phyloP scores from a whole-genome alignment of 2,797 vertebrate genomes.

The Salmo trutta region DNA sequence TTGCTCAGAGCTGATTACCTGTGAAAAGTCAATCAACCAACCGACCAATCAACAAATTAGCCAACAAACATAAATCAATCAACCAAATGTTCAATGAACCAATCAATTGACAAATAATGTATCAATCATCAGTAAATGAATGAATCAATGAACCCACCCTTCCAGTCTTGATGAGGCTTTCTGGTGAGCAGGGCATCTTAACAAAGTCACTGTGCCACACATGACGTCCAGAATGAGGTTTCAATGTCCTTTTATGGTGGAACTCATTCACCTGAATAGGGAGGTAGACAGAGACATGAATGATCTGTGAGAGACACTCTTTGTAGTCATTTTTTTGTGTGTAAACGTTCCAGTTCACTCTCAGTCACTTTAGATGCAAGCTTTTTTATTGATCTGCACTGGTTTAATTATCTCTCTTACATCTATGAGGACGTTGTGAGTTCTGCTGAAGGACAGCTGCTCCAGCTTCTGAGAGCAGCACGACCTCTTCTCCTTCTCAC shows the following conservation, averaged over 20 bases:
- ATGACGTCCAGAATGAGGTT: background rate
- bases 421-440: conserved; percentile 62
- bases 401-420: conserved; percentile 51
- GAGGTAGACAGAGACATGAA: conserved; percentile 18
- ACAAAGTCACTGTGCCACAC: conserved; percentile 53
- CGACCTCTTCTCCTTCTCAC: rapidly evolving
- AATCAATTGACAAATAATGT: background rate
- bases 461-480: conserved; percentile 25
- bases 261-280: conserved; percentile 38
- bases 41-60: background rate
- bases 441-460: rapidly evolving
- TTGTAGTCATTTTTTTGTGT: background rate
- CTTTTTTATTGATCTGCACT: background rate
- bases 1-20: rapidly evolving
- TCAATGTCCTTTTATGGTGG: rapidly evolving
- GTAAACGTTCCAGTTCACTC: background rate
- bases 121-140: background rate
- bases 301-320: too few relatives aligned
- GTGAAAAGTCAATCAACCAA: background rate
- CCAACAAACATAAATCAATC: background rate
- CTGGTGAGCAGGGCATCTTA: conserved; percentile 61
- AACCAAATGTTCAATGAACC: background rate
- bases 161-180: background rate
- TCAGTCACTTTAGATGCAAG: background rate
- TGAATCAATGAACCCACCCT: background rate